Conservation (phyloP, 2,113 vertebrate genomes). For the Plectropomus leopardus region DNA sequence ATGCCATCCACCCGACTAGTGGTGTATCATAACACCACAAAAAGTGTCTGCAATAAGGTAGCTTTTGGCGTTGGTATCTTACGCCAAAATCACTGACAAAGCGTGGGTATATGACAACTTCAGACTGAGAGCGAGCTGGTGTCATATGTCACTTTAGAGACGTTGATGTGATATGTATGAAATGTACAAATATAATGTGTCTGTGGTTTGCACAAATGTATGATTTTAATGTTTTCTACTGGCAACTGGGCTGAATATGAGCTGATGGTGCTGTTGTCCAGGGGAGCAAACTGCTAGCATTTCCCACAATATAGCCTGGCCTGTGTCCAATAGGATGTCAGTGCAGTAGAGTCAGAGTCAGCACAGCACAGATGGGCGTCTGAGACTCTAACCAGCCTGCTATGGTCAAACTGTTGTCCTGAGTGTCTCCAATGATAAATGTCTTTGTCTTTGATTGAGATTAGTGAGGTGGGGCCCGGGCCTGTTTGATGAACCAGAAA, state of each 20-base stretch:
- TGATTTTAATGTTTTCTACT: too few relatives aligned
- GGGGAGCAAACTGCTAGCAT: neutral
- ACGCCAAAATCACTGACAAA: too few relatives aligned
- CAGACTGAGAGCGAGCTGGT: too few relatives aligned
- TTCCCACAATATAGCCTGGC: neutral
- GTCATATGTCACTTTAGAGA: too few relatives aligned
- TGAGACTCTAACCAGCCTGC: conserved; percentile 76
- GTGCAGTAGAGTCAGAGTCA: neutral
- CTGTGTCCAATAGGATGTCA: conserved; percentile 10
- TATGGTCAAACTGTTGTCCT: conserved; percentile 82
- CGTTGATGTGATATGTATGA: too few relatives aligned
- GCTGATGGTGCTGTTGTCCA: neutral
- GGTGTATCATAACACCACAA: too few relatives aligned
- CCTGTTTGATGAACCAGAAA: conserved; percentile 95
- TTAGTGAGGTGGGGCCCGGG: conserved; percentile 88
- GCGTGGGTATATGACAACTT: too few relatives aligned
- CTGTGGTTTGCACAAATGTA: too few relatives aligned
- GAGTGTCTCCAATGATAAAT: conserved; percentile 89
- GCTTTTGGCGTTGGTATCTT: too few relatives aligned
- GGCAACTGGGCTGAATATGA: neutral
- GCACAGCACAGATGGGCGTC: conserved; percentile 37
- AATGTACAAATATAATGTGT: too few relatives aligned
- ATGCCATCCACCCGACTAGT: too few relatives aligned
- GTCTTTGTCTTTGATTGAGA: conserved; percentile 90
- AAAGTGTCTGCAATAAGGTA: too few relatives aligned